Conservation (phyloP, 2,113 vertebrate genomes). For the Vulpes vulpes region DNA sequence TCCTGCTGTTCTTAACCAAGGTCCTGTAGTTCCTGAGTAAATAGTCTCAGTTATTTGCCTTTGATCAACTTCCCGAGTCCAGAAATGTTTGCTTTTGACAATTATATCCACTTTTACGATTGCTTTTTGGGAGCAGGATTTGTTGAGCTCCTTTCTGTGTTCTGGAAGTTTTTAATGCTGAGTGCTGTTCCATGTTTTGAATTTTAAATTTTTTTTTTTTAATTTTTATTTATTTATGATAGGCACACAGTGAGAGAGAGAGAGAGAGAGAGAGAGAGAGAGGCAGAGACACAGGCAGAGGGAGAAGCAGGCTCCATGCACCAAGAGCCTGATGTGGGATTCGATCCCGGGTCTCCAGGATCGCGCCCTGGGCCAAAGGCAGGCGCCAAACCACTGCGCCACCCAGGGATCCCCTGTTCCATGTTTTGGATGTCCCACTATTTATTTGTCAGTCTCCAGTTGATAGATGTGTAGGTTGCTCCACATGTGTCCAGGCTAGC, state of each 20-base stretch:
- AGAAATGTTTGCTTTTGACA: not conserved
- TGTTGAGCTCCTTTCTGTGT: not conserved
- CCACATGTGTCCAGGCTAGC: not conserved
- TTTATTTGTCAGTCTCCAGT: not conserved
- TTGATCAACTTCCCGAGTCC: not conserved
- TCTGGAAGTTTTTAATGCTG: not conserved
- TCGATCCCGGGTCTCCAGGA: too few relatives aligned
- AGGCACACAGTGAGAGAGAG: too few relatives aligned
- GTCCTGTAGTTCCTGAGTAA: not conserved
- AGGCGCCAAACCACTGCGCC: too few relatives aligned
- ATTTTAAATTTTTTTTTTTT: too few relatives aligned
- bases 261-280: too few relatives aligned
- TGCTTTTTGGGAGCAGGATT: not conserved
- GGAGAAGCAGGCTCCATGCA: too few relatives aligned
- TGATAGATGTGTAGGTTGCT: not conserved
- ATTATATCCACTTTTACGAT: not conserved
- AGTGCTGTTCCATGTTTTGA: too few relatives aligned
- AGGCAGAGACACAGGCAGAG: too few relatives aligned
- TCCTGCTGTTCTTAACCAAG: not conserved
- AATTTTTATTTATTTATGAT: too few relatives aligned
- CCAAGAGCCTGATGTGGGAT: too few relatives aligned
- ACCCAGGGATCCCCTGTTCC: too few relatives aligned
- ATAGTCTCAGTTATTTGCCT: not conserved
- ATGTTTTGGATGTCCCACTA: rapidly evolving
- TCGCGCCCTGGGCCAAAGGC: too few relatives aligned